Evolutionary conservation across 2,113 vertebrate genomes (phyloP), one percentile per base, ranked within the genome.

Genomic region (Dasyurus viverrinus): DNA sequence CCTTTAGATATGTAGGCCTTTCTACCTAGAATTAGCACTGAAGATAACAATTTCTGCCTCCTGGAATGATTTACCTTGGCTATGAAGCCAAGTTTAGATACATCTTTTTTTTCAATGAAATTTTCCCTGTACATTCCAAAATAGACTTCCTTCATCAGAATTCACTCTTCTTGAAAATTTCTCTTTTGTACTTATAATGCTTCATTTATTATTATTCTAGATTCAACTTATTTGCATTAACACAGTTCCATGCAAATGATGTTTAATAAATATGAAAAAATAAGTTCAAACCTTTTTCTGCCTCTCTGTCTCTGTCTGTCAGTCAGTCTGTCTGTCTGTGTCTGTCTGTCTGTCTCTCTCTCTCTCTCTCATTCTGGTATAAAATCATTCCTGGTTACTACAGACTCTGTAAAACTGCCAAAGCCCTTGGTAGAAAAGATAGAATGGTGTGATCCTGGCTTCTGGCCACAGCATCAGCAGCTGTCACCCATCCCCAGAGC

Each of bases 401-500:
- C 92, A 30, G 0, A 11, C 47, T 8, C 47, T 50, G 94, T 94
- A 95, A 53, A 91, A 54, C 54, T 92, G 90, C 94, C 93, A 27
- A 1, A 19, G 16, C 25, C 30, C 5, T 2, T 2, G 2, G 54
- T 22, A 8, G 89, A 53, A 46, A 48, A 84, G 91, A 42, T 0
- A n/a, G 52, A 25, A 36, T 0, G 0, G 27, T 14, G 89, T 89
- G 53, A n/a, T 23, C 90, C 6, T 4, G 68, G 92, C n/a, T 92
- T 90, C 91, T 27, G 53, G 55, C 93, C 76, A 93, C 89, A 76
- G 48, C 6, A 16, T 46, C 46, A 89, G 84, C 95, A 94, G 94
- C 93, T 93, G 95, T 53, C 46, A 90, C 54, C 55, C 36, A 27
- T 11, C 0, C 53, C 93, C 90, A 48, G 94, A 92, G 52, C 93